Evolutionary conservation across 2,888 invertebrate species (phyloP).

Genomic region (Volucella inflata): DNA sequence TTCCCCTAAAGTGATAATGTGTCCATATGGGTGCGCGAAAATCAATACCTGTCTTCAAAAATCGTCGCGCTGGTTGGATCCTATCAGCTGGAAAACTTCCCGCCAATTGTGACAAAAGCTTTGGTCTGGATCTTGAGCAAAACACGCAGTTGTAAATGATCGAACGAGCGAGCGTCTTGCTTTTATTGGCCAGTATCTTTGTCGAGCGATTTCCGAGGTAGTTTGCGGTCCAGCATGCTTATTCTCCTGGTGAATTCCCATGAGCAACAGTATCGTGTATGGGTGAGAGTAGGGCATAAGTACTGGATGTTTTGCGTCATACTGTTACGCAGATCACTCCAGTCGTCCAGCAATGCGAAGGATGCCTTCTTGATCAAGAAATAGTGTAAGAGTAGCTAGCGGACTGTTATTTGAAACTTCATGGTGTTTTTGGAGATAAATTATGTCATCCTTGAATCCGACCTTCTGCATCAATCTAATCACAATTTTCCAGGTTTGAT

Average conservation of each 20-base stretch:
- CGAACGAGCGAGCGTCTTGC: no score
- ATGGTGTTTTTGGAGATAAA: not conserved
- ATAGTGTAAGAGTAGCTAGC: no score
- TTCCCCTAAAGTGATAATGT: not conserved
- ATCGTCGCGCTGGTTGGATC: not conserved
- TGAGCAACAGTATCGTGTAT: constrained; percentile 43
- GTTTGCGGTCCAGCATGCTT: constrained; percentile 48
- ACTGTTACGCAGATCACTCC: no score
- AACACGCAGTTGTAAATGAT: no score
- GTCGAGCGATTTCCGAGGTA: constrained; percentile 49
- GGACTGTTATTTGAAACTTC: not conserved
- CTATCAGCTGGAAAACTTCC: not conserved
- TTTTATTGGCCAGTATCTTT: constrained; percentile 76
- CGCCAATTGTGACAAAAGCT: no score
- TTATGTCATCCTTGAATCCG: no score
- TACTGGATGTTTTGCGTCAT: constrained; percentile 76
- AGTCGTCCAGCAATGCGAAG: not conserved
- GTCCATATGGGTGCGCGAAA: not conserved
- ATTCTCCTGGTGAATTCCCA: constrained; percentile 27
- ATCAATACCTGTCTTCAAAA: not conserved
- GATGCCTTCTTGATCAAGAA: not conserved
- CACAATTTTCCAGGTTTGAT: no score
- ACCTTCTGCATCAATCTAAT: no score
- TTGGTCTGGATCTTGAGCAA: no score
- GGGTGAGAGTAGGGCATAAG: constrained; percentile 72